Conservation (phyloP, 37 sponge, comb jelly and placozoan genomes). For the Halichondria panicea region DNA sequence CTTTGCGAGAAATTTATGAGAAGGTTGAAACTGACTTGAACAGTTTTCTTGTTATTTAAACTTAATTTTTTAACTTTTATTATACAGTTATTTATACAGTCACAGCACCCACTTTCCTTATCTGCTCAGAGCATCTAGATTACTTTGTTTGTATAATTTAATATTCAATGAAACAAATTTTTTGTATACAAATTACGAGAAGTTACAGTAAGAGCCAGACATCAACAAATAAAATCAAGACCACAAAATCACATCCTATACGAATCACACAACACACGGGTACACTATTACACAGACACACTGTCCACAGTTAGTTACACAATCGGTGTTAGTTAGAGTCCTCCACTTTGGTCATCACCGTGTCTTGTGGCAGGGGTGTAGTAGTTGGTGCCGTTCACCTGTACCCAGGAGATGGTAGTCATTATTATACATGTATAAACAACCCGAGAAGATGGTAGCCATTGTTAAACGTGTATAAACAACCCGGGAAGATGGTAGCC, state of each 20-base stretch:
- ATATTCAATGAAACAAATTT: too few species aligned
- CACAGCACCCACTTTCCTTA: too few species aligned
- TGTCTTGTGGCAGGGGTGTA: constrained; percentile 28
- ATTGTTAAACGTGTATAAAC: background rate
- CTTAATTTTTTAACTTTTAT: background rate
- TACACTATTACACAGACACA: background rate
- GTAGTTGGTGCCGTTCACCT: constrained; percentile 50
- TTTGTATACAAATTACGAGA: too few species aligned
- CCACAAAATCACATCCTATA: too few species aligned
- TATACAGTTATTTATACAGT: too few species aligned
- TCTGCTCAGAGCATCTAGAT: too few species aligned
- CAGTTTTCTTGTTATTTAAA: background rate
- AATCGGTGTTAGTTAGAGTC: background rate
- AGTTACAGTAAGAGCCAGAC: too few species aligned
- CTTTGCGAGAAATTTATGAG: constrained; percentile 4
- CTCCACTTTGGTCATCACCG: constrained; percentile 48
- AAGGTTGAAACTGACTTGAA: background rate
- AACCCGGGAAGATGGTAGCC: background rate
- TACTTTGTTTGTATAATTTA: too few species aligned
- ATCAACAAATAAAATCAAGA: too few species aligned
- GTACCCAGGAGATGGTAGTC: background rate
- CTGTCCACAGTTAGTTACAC: background rate
- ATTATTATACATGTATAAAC: background rate
- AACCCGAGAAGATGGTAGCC: background rate
- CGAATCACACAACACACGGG: too few species aligned